Percentiles rank a stretch among this genome's conserved stretches.
phyloP scores from a whole-genome alignment of 2,113 vertebrate genomes.

The Acanthisitta chloris region DNA sequence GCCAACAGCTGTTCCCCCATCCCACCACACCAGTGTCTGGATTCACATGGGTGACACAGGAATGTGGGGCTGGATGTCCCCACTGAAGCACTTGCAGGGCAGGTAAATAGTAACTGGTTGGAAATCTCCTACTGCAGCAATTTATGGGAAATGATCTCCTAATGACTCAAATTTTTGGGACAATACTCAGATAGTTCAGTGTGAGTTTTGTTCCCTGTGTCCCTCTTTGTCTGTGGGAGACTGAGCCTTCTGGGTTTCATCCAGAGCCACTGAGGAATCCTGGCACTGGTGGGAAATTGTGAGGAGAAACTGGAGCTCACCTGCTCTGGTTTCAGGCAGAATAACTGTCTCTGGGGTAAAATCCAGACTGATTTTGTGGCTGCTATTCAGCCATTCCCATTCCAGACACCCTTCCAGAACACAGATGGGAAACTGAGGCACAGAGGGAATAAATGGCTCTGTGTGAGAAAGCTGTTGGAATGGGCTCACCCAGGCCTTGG shows the following conservation, averaged over 20 bases:
- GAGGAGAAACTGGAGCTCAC: background rate
- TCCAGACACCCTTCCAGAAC: background rate
- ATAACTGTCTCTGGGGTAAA: background rate
- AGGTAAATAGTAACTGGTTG: background rate
- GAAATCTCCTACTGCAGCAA: background rate
- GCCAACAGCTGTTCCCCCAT: rapidly evolving
- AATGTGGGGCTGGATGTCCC: background rate
- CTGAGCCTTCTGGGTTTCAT: background rate
- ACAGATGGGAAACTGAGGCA: background rate
- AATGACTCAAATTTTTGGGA: background rate
- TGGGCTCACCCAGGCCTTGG: rapidly evolving
- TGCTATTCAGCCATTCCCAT: background rate
- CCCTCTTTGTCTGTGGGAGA: background rate
- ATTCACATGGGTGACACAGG: background rate
- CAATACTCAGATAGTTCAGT: background rate
- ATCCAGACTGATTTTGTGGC: background rate
- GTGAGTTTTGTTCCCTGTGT: background rate
- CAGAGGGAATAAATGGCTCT: background rate
- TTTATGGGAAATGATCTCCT: background rate
- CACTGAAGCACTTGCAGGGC: rapidly evolving
- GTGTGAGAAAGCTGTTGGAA: rapidly evolving
- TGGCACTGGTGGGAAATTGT: background rate
- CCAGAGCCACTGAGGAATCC: no score
- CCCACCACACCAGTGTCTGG: background rate
- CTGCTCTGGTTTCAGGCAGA: rapidly evolving